A percentile compares a stretch with the other conserved stretches of the same genome.
Evolutionary conservation across 2,797 vertebrate genomes (phyloP).

Genomic region (Falco naumanni): DNA sequence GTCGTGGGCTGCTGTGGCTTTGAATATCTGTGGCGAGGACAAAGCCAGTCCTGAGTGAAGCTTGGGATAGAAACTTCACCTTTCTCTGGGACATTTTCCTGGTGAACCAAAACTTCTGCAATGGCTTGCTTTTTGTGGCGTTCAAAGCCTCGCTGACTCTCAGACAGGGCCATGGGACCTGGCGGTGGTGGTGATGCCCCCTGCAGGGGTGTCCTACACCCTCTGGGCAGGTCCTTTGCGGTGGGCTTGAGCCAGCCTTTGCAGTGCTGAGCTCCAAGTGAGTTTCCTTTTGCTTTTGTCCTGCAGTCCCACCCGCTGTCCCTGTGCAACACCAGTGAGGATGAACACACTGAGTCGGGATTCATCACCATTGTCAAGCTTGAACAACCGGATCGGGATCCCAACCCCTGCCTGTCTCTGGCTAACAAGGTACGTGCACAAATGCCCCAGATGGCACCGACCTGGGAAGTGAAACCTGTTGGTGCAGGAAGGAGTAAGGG

Average conservation of each 20-base stretch:
- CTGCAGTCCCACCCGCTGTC: constrained; percentile 93
- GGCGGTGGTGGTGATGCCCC: background rate
- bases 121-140: background rate
- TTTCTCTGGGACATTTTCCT: background rate
- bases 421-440: constrained; percentile 86
- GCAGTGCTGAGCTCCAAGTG: background rate
- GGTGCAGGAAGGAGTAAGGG: background rate
- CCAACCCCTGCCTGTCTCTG: constrained; percentile 88
- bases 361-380: constrained; percentile 98
- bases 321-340: constrained; percentile 97
- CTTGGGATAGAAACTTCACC: background rate
- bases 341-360: constrained; percentile 88
- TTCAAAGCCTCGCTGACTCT: background rate
- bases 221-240: background rate
- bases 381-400: constrained; percentile 86
- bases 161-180: background rate
- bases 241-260: background rate
- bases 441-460: background rate
- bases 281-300: constrained; percentile 30
- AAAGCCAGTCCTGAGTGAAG: background rate
- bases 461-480: background rate
- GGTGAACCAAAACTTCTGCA: background rate
- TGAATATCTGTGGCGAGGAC: background rate
- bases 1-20: background rate
- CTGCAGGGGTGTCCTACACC: background rate